Percentiles rank a stretch among this genome's conserved stretches.
Conservation (phyloP, 1,140 invertebrate species). For the Oryzaephilus surinamensis region DNA sequence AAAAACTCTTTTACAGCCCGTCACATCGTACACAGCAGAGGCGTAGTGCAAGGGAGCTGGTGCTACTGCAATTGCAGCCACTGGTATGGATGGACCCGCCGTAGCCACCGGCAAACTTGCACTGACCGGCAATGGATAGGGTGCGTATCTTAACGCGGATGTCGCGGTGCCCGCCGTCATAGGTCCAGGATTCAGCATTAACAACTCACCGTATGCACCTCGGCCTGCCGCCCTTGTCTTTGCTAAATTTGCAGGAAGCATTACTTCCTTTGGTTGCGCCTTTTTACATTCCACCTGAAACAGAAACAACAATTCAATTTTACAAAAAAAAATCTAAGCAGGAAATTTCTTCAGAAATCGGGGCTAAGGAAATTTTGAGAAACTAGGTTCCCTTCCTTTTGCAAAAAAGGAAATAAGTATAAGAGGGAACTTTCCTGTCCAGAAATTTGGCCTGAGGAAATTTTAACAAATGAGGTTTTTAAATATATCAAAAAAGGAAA, state of each 20-base stretch:
- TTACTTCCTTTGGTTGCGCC: constrained; percentile 98
- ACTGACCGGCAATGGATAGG: constrained; percentile 47
- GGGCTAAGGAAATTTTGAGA: no score
- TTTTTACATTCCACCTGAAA: constrained; percentile 98
- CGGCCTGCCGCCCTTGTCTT: constrained; percentile 85
- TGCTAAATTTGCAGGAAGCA: constrained; percentile 89
- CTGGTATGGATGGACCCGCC: constrained; percentile 29
- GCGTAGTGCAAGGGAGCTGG: constrained; percentile 22
- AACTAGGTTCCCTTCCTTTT: background rate
- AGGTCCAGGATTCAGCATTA: constrained; percentile 59
- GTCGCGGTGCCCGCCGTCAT: constrained; percentile 29
- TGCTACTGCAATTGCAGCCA: constrained; percentile 30
- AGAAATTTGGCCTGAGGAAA: no score
- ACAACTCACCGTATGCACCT: constrained; percentile 92
- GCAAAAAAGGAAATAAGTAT: background rate
- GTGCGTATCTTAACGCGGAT: constrained; percentile 54
- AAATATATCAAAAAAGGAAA: no score
- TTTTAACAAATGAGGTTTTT: no score
- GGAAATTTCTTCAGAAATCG: no score
- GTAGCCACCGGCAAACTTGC: constrained; percentile 37
- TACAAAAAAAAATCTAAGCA: background rate
- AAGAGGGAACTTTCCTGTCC: background rate
- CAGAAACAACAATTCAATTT: constrained; percentile 26
- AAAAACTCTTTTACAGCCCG: constrained; percentile 40
- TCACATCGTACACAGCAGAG: constrained; percentile 42